Conservation (phyloP, 2,888 invertebrate genomes). For the Athalia rosae region DNA sequence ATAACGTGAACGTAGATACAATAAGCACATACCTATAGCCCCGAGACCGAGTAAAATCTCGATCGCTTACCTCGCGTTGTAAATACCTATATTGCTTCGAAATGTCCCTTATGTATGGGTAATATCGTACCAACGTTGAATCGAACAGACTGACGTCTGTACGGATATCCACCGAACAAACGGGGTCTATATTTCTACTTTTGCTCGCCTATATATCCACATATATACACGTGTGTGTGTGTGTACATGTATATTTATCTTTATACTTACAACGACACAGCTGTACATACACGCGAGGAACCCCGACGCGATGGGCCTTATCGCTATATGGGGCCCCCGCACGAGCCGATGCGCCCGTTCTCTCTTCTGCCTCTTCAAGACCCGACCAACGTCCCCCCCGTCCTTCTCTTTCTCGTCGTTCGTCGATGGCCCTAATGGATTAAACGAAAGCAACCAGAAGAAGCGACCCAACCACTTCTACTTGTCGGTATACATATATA, state of each 20-base stretch:
- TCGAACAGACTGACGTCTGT: neutral
- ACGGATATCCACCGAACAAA: neutral
- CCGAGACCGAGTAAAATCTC: too few species aligned
- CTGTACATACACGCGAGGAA: too few species aligned
- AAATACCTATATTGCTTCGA: neutral
- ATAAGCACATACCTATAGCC: too few species aligned
- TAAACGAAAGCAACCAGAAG: conserved; percentile 25
- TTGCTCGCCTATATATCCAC: too few species aligned
- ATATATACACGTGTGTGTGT: too few species aligned
- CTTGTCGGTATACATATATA: neutral
- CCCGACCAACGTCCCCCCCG: neutral
- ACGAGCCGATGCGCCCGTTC: conserved; percentile 40
- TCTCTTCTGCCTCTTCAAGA: conserved; percentile 12
- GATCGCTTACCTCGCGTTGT: too few species aligned
- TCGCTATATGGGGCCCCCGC: neutral
- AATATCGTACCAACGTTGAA: neutral
- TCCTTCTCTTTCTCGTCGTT: conserved; percentile 10
- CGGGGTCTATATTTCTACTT: neutral
- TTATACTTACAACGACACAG: too few species aligned
- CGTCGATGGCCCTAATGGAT: conserved; percentile 24
- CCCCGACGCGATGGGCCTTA: neutral
- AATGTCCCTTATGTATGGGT: neutral
- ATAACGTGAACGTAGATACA: too few species aligned
- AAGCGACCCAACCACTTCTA: neutral
- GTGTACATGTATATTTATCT: too few species aligned